Evolutionary conservation across 1,140 invertebrate species (phyloP), one percentile per base, ranked within the genome.

Genomic region (Pemphigus obesinymphae): DNA sequence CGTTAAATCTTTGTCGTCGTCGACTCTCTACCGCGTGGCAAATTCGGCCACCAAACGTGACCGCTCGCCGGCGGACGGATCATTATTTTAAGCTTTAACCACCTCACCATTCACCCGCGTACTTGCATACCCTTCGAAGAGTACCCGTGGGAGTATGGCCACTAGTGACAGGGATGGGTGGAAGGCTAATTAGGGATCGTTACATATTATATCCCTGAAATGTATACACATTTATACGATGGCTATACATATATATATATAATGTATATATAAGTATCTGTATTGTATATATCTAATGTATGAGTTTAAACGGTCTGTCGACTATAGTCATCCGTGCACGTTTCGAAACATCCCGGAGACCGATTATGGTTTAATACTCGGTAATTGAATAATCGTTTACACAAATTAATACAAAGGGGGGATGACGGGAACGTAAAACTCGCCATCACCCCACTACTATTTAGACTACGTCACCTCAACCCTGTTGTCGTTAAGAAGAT

Each of bases 381-480:
- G 48, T 78, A 78, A 78, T 78, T 40, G 75, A 78, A 76, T 55
- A 55, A 43, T 78, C 75, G 53, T 78, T 78, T 78, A 58, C n/a
- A 40, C 53, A 3, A 78, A 58, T 78, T 58, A 78, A 43, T 78
- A 37, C 34, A n/a, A 11, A 66, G 5, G 20, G 31, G 61, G 15
- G 58, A 31, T 4, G 29, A 40, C 34, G 20, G 1, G 3, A 11
- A 23, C 26, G 55, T 58, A 13, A 13, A 13, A 61, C 8, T 7
- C 5, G 15, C 10, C 37, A 40, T 10, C 37, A 5, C 37, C 37
- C 4, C 37, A 10, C 10, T 10, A 40, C 37, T 10, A 4, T 40
- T 10, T 10, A 10, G 4, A 5, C 4, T 10, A 40, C 37, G 37
- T 40, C 37, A 10, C 37, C 37, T 10, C 4, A 40, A 40, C 4